Evolutionary conservation across 2,113 vertebrate species (phyloP), one percentile per base, ranked within the genome.

Genomic region (Tonatia bakeri): DNA sequence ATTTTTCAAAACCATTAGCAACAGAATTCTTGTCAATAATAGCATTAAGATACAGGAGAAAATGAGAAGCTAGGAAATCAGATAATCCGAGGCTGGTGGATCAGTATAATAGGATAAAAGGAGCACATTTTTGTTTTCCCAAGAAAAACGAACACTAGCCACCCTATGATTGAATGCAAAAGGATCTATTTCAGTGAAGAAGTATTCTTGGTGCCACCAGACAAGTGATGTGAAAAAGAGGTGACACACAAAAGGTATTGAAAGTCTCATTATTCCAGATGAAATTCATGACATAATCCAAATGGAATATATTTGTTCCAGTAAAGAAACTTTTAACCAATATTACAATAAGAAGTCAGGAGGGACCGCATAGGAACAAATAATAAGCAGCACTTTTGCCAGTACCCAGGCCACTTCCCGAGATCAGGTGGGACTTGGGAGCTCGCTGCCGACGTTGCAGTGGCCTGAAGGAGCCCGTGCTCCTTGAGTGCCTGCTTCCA

Each of bases 51-150:
- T 97, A 97, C 75, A 87, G 36, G 85, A 94, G 97, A 96, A 98
- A 97, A 96, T 93, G 97, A 97, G 97, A 97, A 95, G 93, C 96
- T 88, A 67, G 79, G 84, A 93, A 94, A 95, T 97, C 97, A 97
- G 97, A 98, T 97, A 97, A 97, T 93, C 95, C 91, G 93, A 95
- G 90, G 69, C 93, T 86, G 69, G 88, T 96, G 91, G 88, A 89
- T 98, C 91, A 94, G 96, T 95, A 96, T 97, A 97, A 98, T 96
- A 96, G 95, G 95, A 97, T 97, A 97, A 97, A 97, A 97, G 95
- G 88, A 24, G 8, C 89, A 50, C 82, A 95, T 97, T 97, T 97
- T 93, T 82, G 31, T 97, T 97, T 96, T 96, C 91, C 91, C 88
- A 97, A 95, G 94, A 91, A 97, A 97, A 96, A 80, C 0, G 79